Percentiles rank a stretch among this genome's conserved stretches.
These are phyloP conservation scores for Paedocypris sp. DNA, from an alignment of 2,113 vertebrate species.

Conservation along the genomic window DNA sequence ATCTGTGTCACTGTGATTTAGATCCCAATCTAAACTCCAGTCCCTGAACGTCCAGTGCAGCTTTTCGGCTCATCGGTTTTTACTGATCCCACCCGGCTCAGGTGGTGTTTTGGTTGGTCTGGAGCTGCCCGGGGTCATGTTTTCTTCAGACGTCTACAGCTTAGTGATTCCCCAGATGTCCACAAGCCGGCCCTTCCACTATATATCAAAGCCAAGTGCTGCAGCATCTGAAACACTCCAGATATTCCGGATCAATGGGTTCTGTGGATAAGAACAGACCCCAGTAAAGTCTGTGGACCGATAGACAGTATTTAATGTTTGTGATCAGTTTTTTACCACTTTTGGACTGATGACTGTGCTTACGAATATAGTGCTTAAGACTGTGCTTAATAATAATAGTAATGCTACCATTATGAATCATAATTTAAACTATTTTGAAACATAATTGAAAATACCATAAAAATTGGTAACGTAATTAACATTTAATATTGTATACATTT, in stretches of 20 bases:
- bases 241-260: slow-evolving; percentile 33
- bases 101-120: neutral
- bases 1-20: neutral
- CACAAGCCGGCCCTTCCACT: neutral
- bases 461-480: no score
- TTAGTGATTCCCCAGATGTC: neutral
- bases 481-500: no score
- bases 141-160: neutral
- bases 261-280: no score
- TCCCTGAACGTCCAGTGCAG: neutral
- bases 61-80: neutral
- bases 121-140: neutral
- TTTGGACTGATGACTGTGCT: no score
- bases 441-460: no score
- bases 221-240: slow-evolving; percentile 13
- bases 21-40: neutral
- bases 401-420: no score
- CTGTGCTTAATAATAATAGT: no score
- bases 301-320: no score
- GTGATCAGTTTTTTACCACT: no score
- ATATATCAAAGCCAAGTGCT: neutral
- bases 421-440: no score
- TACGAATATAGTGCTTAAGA: no score
- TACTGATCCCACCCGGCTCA: neutral
- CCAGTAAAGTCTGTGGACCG: no score